These are phyloP conservation scores for Meleagris gallopavo DNA, from an alignment of 2,113 vertebrate genomes.

Conservation along the genomic window DNA sequence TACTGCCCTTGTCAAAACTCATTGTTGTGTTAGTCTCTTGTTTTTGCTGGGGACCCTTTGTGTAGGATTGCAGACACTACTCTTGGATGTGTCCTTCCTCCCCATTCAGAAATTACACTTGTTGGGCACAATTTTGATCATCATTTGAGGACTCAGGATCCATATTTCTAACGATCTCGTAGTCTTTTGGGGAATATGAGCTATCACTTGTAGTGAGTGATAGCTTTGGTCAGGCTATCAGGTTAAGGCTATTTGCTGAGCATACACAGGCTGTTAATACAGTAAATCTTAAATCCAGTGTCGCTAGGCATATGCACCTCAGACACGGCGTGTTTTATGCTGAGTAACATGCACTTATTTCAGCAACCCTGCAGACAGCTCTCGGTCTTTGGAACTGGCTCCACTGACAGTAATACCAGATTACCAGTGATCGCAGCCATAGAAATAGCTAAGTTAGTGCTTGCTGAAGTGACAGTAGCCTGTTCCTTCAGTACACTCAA, in stretches of 20 bases:
- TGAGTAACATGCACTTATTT: neutral
- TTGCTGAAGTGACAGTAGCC: neutral
- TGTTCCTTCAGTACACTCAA: neutral
- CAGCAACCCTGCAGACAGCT: neutral
- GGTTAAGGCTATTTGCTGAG: neutral
- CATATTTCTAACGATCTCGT: neutral
- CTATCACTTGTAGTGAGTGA: neutral
- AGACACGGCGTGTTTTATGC: neutral
- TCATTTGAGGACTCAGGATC: neutral
- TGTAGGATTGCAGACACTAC: neutral
- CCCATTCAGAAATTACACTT: neutral
- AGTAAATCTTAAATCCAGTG: neutral
- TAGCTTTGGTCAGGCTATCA: neutral
- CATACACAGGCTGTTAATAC: neutral
- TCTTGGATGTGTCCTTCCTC: neutral
- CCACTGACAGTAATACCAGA: neutral
- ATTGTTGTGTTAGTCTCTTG: neutral
- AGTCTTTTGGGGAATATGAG: neutral
- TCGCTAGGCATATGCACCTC: fast-evolving
- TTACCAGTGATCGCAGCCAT: neutral
- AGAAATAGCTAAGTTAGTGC: neutral
- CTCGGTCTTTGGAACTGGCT: neutral
- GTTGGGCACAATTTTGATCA: neutral
- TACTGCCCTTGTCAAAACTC: neutral
- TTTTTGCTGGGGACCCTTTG: neutral